Evolutionary conservation across 2,888 invertebrate species (phyloP), one percentile per base, ranked within the genome.

Genomic region (Euplagia quadripunctaria): DNA sequence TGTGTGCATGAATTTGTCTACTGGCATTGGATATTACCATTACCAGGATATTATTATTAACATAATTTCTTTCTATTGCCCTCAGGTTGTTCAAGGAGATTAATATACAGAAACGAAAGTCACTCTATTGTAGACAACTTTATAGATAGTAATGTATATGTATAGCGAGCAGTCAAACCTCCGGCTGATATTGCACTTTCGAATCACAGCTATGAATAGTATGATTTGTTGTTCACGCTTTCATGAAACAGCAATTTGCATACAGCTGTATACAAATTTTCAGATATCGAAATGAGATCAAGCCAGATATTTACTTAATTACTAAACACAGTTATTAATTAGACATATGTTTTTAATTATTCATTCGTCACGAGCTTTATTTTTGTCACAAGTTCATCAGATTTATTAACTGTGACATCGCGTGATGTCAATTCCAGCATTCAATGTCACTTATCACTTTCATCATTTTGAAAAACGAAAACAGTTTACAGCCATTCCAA

Each of bases 391-490:
- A 31, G 14, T 31, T 12, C 58, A 14, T 42, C 41, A 70, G 31
- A 66, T 43, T 58, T 46, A 66, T 61, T 58, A 67, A 63, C 17
- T 64, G 46, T 41, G 9, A 12, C 9, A 20, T 46, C 17, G 55
- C 51, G n/a, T 55, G 41, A 65, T 61, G 31, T 61, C 61, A 64
- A 52, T 61, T 41, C 42, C 5, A 69, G 58, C 69, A 76, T 79
- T 74, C 73, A 73, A 77, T 72, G 67, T 83, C 83, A 79, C 84
- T 84, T 83, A 83, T 76, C 85, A 78, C 81, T 68, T 73, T 77
- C 81, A 80, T 83, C 76, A 63, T 78, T 81, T 78, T 76, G 52
- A 71, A 78, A 84, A 79, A 80, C 70, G n/a, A 75, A 77, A 74
- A 73, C 58, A 64, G 76, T 77, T 73, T 68, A 71, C 43, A 46